These are phyloP conservation scores for Parapsyche elsis DNA, from an alignment of 1,140 invertebrate species.

Conservation along the genomic window DNA sequence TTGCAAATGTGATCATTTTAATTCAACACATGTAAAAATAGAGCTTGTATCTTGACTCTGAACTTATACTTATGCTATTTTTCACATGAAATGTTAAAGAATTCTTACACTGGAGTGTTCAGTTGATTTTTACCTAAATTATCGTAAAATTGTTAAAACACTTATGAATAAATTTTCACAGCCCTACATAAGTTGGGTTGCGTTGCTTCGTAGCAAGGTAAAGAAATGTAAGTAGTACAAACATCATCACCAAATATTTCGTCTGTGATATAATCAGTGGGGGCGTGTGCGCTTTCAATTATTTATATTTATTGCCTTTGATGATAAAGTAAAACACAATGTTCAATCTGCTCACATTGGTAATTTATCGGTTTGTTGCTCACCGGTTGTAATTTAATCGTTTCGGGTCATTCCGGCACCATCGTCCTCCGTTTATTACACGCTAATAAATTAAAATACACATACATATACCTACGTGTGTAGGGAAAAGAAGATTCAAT, in stretches of 20 bases:
- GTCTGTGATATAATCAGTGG: slow-evolving; percentile 28
- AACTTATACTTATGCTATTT: too few relatives aligned
- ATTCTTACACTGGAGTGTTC: too few relatives aligned
- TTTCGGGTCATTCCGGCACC: slow-evolving; percentile 36
- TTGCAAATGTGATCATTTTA: too few relatives aligned
- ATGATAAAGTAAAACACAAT: slow-evolving; percentile 46
- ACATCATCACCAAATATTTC: slow-evolving; percentile 43
- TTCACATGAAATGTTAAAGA: too few relatives aligned
- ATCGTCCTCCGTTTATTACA: slow-evolving; percentile 25
- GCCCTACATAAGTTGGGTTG: not conserved
- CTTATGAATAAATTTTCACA: not conserved
- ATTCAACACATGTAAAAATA: too few relatives aligned
- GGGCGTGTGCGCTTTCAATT: slow-evolving; percentile 43
- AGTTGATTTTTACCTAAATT: too few relatives aligned
- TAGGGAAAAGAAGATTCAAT: too few relatives aligned
- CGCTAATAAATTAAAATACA: not conserved
- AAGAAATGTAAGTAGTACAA: slow-evolving; percentile 30
- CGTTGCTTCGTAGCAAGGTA: not conserved
- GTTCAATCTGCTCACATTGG: slow-evolving; percentile 30
- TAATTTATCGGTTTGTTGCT: slow-evolving; percentile 39
- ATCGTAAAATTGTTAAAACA: not conserved
- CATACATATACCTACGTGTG: too few relatives aligned
- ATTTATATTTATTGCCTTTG: slow-evolving; percentile 46
- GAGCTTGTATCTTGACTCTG: too few relatives aligned
- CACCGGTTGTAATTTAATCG: slow-evolving; percentile 40